Base-by-base conservation (phyloP, 2,113 vertebrate species). In the Poecilia latipinna region DNA sequence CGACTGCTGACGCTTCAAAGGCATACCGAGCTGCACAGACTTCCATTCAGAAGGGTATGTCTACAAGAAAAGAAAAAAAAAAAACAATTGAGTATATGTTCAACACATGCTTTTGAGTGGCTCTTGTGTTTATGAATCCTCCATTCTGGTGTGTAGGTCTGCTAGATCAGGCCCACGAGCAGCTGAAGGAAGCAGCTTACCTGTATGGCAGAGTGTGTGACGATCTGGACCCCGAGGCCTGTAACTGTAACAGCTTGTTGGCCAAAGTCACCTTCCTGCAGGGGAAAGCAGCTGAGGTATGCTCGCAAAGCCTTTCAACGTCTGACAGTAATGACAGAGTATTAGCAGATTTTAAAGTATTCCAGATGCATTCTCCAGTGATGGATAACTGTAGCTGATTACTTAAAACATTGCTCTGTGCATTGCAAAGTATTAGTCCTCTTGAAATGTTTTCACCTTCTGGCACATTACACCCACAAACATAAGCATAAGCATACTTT, bases 201-300 rank as follows among this genome's bases (percentile, higher is more conserved):
- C 84, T 96, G 75, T 96, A 92, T 67, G 88, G 91, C 22, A 89
- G 93, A 3, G 94, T 94, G 48, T 96, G 93, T 92, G 94, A 96
- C 11, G 82, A 95, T 65, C 89, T 96, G 26, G 92, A 95, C 80
- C 91, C 93, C 0, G 95, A 96, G 39, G 94, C 95, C 44, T 93
- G 93, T 83, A 74, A 82, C 13, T 96, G 94, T 80, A 87, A 95
- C 68, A 94, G 90, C 83, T 62, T 90, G 48, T 65, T 96, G 79
- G 95, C 95, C 66, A 94, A 78, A 78, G 86, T 95, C 64, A 84
- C 94, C 28, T 96, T 85, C 82, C 61, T 96, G 64, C 92, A 93
- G 84, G 94, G 93, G 3, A 93, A 90, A 37, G 19, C 89, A 35
- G 85, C 91, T 57, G 94, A 95, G 91, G 94, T 94, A 79, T 7